Evolutionary conservation across 2,797 vertebrate species (phyloP), one percentile per base, ranked within the genome.

Genomic region (Loris lydekkerianus): DNA sequence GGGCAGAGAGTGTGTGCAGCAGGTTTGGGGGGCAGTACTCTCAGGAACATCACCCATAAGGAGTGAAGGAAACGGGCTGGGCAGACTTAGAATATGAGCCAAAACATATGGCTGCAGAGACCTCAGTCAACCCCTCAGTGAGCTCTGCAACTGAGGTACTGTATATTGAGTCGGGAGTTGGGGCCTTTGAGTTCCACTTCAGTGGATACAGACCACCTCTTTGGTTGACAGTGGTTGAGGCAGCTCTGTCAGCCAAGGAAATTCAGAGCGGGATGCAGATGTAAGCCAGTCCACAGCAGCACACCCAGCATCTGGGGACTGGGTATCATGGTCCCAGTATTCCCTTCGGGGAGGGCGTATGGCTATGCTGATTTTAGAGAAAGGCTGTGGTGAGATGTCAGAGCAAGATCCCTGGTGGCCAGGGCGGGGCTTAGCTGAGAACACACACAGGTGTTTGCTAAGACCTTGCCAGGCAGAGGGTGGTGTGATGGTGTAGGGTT

Each of bases 401-500:
- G 40, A 69, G 61, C 25, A 21, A 40, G 40, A 69, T 40, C 76
- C 31, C 14, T 15, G 11, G n/a, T 15, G 43, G 18, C 82, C 75
- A n/a, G 25, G 34, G 37, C 37, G 18, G 40, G 83, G 56, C 2
- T 56, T 4, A 7, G 77, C 46, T 0, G 0, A n/a, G 49, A n/a
- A 46, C 37, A 10, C 2, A 0, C 3, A 0, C 69, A 49, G 20
- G 46, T 53, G 43, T 53, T 61, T 43, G 3, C 88, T 53, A 10
- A 65, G 70, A 25, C 37, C 1, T 0, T 14, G 61, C 37, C 29
- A 46, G 18, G 37, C 49, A 29, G 10, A 56, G 34, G 53, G 11
- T 5, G 23, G 10, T 37, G 63, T 9, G 29, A 4, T 1, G 29
- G 11, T 2, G 3, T 2, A 7, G 29, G 27, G n/a, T 70, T 17